Evolutionary conservation across 2,888 invertebrate genomes (phyloP).

Genomic region (Lycocerus yunnanus): DNA sequence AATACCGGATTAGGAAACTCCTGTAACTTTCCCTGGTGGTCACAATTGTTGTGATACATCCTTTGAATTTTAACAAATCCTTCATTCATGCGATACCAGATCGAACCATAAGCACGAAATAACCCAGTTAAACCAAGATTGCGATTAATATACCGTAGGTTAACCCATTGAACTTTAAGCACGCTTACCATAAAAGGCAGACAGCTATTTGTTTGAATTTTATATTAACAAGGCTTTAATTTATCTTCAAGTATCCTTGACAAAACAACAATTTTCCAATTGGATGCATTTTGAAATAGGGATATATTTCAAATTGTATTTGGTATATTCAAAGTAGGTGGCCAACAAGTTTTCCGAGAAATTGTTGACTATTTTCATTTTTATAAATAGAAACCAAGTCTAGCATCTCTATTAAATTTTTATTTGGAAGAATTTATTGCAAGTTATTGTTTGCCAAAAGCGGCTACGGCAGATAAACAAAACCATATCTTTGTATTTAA

Average conservation of each 20-base stretch:
- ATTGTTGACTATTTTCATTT: not conserved
- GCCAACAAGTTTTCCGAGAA: not conserved
- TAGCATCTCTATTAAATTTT: not conserved
- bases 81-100: not conserved
- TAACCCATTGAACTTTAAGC: slow-evolving; percentile 17
- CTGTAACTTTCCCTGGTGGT: not conserved
- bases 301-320: not conserved
- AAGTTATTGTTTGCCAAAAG: not conserved
- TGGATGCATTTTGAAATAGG: not conserved
- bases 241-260: not conserved
- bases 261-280: not conserved
- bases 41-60: not conserved
- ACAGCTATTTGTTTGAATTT: not conserved
- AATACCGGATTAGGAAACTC: not conserved
- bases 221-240: not conserved
- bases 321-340: not conserved
- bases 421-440: not conserved
- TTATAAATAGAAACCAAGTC: not conserved
- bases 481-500: not conserved
- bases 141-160: slow-evolving; percentile 14
- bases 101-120: not conserved
- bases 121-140: not conserved
- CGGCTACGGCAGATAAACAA: not conserved
- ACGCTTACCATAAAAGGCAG: slow-evolving; percentile 4
- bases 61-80: not conserved